Percentiles rank a stretch among this genome's conserved stretches.
These are phyloP conservation scores for Casuarius casuarius DNA, from an alignment of 2,113 vertebrate species.

Conservation along the genomic window DNA sequence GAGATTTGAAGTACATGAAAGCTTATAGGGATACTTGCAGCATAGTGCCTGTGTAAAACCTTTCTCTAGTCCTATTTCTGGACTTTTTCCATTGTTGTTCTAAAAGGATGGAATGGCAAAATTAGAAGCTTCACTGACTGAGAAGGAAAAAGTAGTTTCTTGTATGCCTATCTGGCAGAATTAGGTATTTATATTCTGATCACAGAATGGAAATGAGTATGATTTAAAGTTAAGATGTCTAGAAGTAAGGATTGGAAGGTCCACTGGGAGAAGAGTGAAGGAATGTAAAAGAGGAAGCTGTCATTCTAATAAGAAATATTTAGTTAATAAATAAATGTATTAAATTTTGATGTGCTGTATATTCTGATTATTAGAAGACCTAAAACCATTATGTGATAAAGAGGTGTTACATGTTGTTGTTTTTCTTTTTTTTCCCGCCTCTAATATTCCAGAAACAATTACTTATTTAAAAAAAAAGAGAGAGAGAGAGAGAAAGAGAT, in stretches of 20 bases:
- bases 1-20: background rate
- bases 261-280: slow-evolving; percentile 37
- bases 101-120: background rate
- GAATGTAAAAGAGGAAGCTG: slow-evolving; percentile 57
- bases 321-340: slow-evolving; percentile 62
- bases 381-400: slow-evolving; percentile 31
- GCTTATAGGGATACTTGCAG: background rate
- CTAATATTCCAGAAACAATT: background rate
- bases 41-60: background rate
- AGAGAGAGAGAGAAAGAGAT: accelerated
- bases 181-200: slow-evolving; percentile 64
- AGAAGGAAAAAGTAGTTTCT: slow-evolving; percentile 30
- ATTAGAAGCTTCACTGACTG: background rate
- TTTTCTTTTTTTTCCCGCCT: background rate
- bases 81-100: background rate
- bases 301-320: slow-evolving; percentile 61
- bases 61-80: background rate
- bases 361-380: slow-evolving; percentile 18
- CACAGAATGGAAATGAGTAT: slow-evolving; percentile 59
- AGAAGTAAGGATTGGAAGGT: slow-evolving; percentile 47
- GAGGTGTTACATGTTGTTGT: background rate
- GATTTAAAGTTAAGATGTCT: slow-evolving; percentile 71
- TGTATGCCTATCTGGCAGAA: slow-evolving; percentile 13
- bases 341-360: slow-evolving; percentile 24
- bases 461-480: background rate